Percentiles rank a stretch among this genome's conserved stretches.
Evolutionary conservation across 2,113 vertebrate species (phyloP).

Genomic region (Malurus alboscapulatus): DNA sequence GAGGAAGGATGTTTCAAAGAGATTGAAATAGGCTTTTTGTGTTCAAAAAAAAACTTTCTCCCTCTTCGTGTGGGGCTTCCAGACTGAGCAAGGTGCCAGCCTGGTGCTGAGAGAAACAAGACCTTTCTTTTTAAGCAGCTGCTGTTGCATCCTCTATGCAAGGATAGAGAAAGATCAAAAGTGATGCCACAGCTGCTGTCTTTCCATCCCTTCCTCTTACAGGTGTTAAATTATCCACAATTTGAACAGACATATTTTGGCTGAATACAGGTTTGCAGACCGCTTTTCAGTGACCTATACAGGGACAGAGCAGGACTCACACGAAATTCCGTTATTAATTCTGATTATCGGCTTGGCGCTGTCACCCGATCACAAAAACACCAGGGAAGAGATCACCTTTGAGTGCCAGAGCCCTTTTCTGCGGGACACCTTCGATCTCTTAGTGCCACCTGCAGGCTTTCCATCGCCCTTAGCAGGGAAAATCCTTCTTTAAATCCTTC

Average conservation of each 20-base stretch:
- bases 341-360: neutral
- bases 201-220: neutral
- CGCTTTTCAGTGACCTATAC: neutral
- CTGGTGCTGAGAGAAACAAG: neutral
- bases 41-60: neutral
- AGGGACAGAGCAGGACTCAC: neutral
- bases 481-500: neutral
- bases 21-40: neutral
- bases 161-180: neutral
- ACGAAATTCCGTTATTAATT: neutral
- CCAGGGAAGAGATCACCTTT: neutral
- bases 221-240: neutral
- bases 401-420: neutral
- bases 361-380: neutral
- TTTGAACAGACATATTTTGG: neutral
- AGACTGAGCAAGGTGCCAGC: neutral
- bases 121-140: neutral
- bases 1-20: neutral
- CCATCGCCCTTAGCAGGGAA: neutral
- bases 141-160: neutral
- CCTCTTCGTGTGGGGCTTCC: neutral
- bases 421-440: rapidly evolving
- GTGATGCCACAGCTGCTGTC: neutral
- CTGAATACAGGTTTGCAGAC: neutral
- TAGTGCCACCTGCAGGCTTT: neutral